Base-by-base conservation (phyloP, 2,888 invertebrate genomes). In the Azorinus chamasolen region DNA sequence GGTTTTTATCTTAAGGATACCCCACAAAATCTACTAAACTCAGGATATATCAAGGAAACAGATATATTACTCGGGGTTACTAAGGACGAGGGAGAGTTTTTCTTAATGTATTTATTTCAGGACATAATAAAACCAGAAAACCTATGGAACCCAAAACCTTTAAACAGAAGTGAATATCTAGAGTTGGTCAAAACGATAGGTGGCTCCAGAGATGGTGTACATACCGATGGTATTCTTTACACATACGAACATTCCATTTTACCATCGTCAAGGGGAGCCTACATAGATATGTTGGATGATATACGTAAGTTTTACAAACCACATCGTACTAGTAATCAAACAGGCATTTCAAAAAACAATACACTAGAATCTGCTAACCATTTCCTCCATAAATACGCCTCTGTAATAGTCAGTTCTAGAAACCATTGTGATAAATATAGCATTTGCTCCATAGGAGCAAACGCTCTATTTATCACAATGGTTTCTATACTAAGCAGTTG, bases 71-170 rank as follows among this genome's bases (percentile, higher is more conserved):
- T 98, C 86, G 99, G 99, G 74, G 97, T 97, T 93, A 98, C 98
- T 93, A 96, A 96, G 92, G 97, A 99, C 92, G 99, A 99, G 95
- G 98, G 98, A 77, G 97, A 97, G 6, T 98, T 97, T 94, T 98
- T 98, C 94, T 95, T 98, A 88, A 94, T 98, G 74, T 98, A 97
- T 32, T 64, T 78, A 22, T 89, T 81, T 51, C 72, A 59, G 10
- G 71, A 97, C 5, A 54, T 81, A 14, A 88, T 84, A 55, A 63
- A 64, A 5, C 62, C 69, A 25, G 48, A 57, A 4, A 65, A 39
- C 22, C 45, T 74, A 2, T 70, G 79, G 70, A 77, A 74, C 14
- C 73, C 83, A 12, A 51, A 53, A 2, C 57, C 43, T 22, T 50
- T 87, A 25, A 59, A 73, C 20, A 55, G 76, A 3, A 24, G 59